phyloP scores from a whole-genome alignment of 1,140 invertebrate genomes.

The Neuroterus valhalla region DNA sequence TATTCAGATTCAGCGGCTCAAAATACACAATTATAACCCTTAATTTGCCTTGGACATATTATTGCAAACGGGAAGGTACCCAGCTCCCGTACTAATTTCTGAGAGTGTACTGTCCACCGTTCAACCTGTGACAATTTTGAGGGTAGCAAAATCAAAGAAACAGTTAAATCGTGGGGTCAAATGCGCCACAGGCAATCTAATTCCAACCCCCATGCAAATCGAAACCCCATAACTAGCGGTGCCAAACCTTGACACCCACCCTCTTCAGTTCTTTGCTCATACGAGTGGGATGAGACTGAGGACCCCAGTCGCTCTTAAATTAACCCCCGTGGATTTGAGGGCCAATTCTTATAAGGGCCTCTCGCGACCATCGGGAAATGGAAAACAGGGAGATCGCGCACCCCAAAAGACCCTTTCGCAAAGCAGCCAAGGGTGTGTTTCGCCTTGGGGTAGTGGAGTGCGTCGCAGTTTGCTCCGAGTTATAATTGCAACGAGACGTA shows the following conservation, averaged over 20 bases:
- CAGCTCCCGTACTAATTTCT: too few relatives aligned
- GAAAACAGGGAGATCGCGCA: constrained; percentile 41
- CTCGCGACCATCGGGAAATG: constrained; percentile 47
- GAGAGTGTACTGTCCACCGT: too few relatives aligned
- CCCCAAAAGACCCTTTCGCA: neutral
- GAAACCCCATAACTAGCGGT: constrained; percentile 38
- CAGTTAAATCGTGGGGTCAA: constrained; percentile 44
- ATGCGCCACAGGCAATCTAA: constrained; percentile 49
- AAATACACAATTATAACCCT: too few relatives aligned
- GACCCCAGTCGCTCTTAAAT: constrained; percentile 50
- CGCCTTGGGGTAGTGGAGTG: neutral
- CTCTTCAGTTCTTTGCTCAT: constrained; percentile 42
- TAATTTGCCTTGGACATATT: too few relatives aligned
- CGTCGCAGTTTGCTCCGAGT: constrained; percentile 32
- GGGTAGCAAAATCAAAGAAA: constrained; percentile 39
- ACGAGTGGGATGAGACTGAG: constrained; percentile 48
- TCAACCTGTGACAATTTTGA: neutral
- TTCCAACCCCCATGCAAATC: constrained; percentile 53
- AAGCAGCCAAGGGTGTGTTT: constrained; percentile 5
- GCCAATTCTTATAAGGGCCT: constrained; percentile 21
- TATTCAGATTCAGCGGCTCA: too few relatives aligned
- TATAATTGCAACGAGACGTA: constrained; percentile 57
- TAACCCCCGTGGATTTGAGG: constrained; percentile 50
- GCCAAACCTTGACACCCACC: constrained; percentile 48
- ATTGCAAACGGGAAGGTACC: too few relatives aligned